Evolutionary conservation across 2,113 vertebrate genomes (phyloP).

Genomic region (Lampris incognitus): DNA sequence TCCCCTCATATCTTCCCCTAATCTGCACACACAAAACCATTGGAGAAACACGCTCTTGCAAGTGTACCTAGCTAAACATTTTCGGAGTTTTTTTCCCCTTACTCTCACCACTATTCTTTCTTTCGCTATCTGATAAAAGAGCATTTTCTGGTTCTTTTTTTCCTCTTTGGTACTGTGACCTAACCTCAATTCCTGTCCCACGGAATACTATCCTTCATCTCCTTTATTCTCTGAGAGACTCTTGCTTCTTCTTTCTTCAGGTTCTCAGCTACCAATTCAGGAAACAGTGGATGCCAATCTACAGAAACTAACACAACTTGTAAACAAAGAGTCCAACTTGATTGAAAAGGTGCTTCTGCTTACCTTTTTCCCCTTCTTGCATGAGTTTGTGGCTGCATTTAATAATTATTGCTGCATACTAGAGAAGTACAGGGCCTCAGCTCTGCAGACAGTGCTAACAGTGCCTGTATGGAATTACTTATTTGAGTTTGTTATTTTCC

Average conservation of each 20-base stretch:
- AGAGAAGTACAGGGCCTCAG: constrained; percentile 28
- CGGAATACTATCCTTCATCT: constrained; percentile 22
- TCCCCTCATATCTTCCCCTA: background rate
- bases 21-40: background rate
- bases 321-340: constrained; percentile 99
- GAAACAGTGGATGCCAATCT: constrained; percentile 95
- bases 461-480: background rate
- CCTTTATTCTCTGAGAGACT: constrained; percentile 31
- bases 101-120: constrained; percentile 4
- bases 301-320: constrained; percentile 99
- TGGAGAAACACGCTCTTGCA: background rate
- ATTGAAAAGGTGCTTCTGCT: constrained; percentile 96
- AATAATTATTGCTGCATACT: background rate
- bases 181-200: constrained; percentile 15
- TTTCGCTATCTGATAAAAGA: constrained; percentile 22
- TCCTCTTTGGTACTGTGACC: constrained; percentile 1
- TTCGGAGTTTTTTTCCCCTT: constrained; percentile 6
- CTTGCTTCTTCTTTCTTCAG: constrained; percentile 80
- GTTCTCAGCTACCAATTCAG: constrained; percentile 85
- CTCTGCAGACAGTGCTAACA: background rate
- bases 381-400: constrained; percentile 45
- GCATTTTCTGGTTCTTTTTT: constrained; percentile 22
- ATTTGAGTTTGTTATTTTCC: background rate
- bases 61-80: constrained; percentile 26
- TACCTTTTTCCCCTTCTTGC: constrained; percentile 68